Base-by-base conservation (phyloP, 23 tunicate genomes). In the Clavelina lepadiformis region DNA sequence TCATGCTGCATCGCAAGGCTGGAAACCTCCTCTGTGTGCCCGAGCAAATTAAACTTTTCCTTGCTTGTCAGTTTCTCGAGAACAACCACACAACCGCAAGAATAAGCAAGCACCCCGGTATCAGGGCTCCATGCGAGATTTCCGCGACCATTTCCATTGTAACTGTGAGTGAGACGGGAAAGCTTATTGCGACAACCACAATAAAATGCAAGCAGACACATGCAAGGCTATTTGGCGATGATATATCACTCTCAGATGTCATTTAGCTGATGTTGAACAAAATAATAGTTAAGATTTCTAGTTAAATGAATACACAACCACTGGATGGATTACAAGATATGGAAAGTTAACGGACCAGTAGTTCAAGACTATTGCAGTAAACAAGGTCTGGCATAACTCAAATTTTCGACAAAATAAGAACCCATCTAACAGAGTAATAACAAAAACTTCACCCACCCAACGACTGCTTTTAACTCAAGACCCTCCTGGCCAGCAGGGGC, bases 81-180 rank as follows among this genome's bases (percentile, higher is more conserved):
- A 3, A 79, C 70, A 34, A 81, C 83, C 26, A 75, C 46, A 23
- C 74, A 75, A 23, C 97, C 97, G 49, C 83, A 66, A 0, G 83
- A 65, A 37, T 89, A 89, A n/a, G 85, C 89, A 7, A 89, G 80
- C 36, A 62, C 27, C 0, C 97, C 97, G 2, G 65, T 75, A 38
- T 81, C 79, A 37, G 97, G 83, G 56, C 65, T 89, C 97, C 97
- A 89, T 0, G 57, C 35, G 33, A 89, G n/a, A 41, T 89, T 89
- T 35, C 79, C 72, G 7, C 97, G 89, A 33, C 76, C 84, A 38
- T 89, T 89, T 6, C 97, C 97, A 50, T 89, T 89, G 70, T 89
- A 89, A 25, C 97, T 89, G 47, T 26, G 20, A 24, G 21, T 21
- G 32, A n/a, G n/a, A n/a, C n/a, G n/a, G n/a, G n/a, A n/a, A n/a